phyloP scores from a whole-genome alignment of 1,140 invertebrate genomes.

The Drosophila pseudoobscura region DNA sequence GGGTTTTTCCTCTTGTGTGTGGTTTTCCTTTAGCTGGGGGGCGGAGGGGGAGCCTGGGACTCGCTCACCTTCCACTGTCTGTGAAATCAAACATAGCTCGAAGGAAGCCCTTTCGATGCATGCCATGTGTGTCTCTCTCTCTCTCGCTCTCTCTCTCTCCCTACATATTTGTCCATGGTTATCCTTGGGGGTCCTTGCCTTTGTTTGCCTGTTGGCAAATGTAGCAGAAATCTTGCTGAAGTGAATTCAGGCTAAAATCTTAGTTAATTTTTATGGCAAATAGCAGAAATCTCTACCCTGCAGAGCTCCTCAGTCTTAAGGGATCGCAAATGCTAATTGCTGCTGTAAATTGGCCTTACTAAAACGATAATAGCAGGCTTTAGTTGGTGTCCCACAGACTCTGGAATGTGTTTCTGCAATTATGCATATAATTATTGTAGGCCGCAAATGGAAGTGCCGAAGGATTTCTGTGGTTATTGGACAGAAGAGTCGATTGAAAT shows the following conservation, averaged over 20 bases:
- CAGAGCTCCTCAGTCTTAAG: too few species aligned
- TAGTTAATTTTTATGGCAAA: constrained; percentile 64
- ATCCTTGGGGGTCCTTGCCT: neutral
- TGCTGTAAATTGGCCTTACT: too few species aligned
- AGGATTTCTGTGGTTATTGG: too few species aligned
- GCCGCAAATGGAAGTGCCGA: too few species aligned
- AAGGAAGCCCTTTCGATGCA: neutral
- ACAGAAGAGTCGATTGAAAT: too few species aligned
- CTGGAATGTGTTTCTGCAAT: too few species aligned
- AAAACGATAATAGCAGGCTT: too few species aligned
- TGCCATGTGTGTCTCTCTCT: constrained; percentile 1
- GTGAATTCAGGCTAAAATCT: constrained; percentile 61
- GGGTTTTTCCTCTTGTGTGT: too few species aligned
- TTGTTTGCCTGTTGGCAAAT: constrained; percentile 53
- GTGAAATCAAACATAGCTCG: constrained; percentile 49
- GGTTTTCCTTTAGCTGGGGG: constrained; percentile 13
- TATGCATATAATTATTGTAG: too few species aligned
- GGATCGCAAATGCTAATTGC: too few species aligned
- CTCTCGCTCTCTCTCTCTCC: neutral
- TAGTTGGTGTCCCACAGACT: too few species aligned
- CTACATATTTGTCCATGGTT: constrained; percentile 27
- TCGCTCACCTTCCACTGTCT: constrained; percentile 2
- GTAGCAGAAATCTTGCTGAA: constrained; percentile 60
- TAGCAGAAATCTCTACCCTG: constrained; percentile 22
- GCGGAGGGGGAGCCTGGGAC: neutral